Evolutionary conservation across 2,888 invertebrate species (phyloP), one percentile per base, ranked within the genome.

Genomic region (Vesta saturnalis): DNA sequence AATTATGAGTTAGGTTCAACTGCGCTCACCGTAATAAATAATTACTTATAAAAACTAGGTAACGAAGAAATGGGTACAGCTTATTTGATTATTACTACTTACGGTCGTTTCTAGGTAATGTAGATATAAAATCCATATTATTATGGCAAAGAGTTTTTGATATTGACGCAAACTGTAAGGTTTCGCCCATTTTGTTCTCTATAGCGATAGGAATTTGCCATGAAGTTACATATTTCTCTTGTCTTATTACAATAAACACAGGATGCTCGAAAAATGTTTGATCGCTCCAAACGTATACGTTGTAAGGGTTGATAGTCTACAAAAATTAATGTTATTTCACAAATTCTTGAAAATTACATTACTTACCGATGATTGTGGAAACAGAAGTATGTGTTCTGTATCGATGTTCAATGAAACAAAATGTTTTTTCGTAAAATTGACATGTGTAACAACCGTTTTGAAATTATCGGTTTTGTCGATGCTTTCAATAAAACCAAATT

Each of bases 101-200:
- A 66, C 57, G 6, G 22, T 4, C 18, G 15, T 21, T 49, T 12
- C 35, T 10, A 8, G 60, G 30, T 23, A 65, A 8, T 18, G 57
- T 2, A 4, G 47, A 15, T 30, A 68, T 64, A 16, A 14, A 85
- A 72, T 87, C 82, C 75, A 87, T 86, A 74, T 86, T 86, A 60
- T 88, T 87, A 0, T 89, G 89, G 74, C 91, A 91, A 1, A 91
- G 78, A 0, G 89, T 91, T 61, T 90, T 80, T 14, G 88, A 87
- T 67, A 87, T 86, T 72, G 85, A 86, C 30, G 81, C 82, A 79
- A 87, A 87, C 71, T 85, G 83, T 46, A 85, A 84, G 64, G 84
- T 8, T n/a, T n/a, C 39, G 12, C 64, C 66, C 8, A 43, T n/a
- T 16, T 43, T 54, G 12, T 69, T 46, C 15, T 70, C 62, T 15